Conservation (phyloP, 1,140 invertebrate species). For the Chlorops oryzae region DNA sequence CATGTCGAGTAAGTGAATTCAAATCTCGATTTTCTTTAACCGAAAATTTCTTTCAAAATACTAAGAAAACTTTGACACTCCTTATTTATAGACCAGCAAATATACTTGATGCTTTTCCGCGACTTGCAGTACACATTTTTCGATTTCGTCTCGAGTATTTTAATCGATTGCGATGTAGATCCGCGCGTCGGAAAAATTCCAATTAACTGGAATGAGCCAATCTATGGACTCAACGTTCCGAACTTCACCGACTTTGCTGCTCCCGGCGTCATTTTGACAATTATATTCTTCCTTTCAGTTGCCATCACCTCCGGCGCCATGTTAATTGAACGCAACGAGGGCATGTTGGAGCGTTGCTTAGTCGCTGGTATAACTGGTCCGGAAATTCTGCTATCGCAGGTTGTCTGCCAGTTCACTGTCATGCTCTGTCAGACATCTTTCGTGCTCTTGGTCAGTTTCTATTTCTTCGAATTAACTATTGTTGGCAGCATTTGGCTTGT, state of each 20-base stretch:
- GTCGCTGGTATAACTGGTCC: constrained; percentile 69
- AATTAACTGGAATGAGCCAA: constrained; percentile 70
- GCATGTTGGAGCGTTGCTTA: constrained; percentile 78
- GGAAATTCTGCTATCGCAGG: constrained; percentile 77
- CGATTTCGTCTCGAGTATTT: constrained; percentile 62
- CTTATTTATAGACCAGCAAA: constrained; percentile 76
- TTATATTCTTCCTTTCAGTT: constrained; percentile 90
- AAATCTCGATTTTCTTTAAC: background rate
- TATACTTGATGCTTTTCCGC: constrained; percentile 71
- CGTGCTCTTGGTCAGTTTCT: constrained; percentile 76
- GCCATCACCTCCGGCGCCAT: constrained; percentile 86
- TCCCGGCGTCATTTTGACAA: constrained; percentile 87
- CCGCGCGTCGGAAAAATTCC: constrained; percentile 65
- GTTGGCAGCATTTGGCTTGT: constrained; percentile 72
- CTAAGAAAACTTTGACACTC: background rate
- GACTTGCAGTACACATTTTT: constrained; percentile 69
- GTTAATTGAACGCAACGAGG: constrained; percentile 84
- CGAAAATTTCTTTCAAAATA: background rate
- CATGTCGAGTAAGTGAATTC: constrained; percentile 73
- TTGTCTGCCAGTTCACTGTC: constrained; percentile 80
- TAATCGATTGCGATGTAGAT: constrained; percentile 64
- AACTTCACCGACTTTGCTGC: constrained; percentile 93
- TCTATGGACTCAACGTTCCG: constrained; percentile 77
- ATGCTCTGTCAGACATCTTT: constrained; percentile 79
- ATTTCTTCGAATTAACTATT: constrained; percentile 74